These are phyloP conservation scores for Bolinopsis microptera DNA, from an alignment of 37 sponge, comb jelly and placozoan species.

Conservation along the genomic window DNA sequence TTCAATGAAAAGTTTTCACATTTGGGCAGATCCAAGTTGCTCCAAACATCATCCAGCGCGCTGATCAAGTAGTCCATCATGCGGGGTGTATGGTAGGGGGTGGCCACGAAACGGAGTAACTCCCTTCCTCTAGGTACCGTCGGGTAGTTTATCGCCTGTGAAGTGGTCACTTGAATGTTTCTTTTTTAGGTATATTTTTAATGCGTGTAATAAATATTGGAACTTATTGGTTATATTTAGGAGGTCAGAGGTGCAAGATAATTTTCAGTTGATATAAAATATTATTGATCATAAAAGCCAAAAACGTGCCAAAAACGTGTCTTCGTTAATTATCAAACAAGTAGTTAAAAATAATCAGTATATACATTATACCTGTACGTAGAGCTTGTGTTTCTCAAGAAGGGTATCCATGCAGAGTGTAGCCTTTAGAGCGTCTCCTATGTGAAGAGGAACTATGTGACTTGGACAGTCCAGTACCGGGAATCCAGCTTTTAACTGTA, in stretches of 20 bases:
- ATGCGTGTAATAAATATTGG: too few species aligned
- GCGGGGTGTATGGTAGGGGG: constrained; percentile 79
- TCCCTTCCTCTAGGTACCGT: constrained; percentile 86
- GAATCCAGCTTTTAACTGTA: constrained; percentile 70
- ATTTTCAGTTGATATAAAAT: too few species aligned
- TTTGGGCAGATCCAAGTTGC: constrained; percentile 71
- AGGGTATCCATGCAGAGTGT: constrained; percentile 51
- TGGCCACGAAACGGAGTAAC: constrained; percentile 82
- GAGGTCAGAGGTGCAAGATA: too few species aligned
- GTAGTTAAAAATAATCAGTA: too few species aligned
- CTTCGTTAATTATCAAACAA: too few species aligned
- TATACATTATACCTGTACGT: constrained; percentile 21
- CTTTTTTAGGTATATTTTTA: too few species aligned
- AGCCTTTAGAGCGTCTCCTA: constrained; percentile 68
- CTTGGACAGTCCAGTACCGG: constrained; percentile 82
- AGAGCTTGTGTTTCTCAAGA: constrained; percentile 9
- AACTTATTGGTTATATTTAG: too few species aligned
- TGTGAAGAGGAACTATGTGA: constrained; percentile 93
- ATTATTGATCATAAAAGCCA: too few species aligned
- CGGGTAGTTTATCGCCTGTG: constrained; percentile 95
- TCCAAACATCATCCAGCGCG: constrained; percentile 80
- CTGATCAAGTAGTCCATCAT: constrained; percentile 82
- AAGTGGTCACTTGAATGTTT: constrained; percentile 78
- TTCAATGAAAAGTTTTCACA: too few species aligned
- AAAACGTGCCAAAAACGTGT: too few species aligned